phyloP scores from a whole-genome alignment of 2,797 vertebrate species.

The Cottoperca gobio region DNA sequence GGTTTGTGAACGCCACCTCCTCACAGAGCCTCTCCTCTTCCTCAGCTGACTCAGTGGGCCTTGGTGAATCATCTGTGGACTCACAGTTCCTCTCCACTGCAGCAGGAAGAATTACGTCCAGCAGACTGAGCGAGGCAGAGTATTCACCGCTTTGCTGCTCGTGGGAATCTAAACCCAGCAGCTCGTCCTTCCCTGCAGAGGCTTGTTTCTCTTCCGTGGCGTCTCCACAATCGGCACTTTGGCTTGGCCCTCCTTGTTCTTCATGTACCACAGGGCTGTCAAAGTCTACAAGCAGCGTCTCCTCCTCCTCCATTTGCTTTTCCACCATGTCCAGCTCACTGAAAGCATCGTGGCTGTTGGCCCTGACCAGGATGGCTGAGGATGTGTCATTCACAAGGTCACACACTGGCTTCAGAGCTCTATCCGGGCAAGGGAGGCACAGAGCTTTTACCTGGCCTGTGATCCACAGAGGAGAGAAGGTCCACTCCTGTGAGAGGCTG shows the following conservation, averaged over 20 bases:
- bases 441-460: conserved; percentile 78
- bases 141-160: conserved; percentile 52
- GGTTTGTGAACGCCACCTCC: conserved; percentile 26
- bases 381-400: conserved; percentile 93
- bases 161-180: conserved; percentile 38
- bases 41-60: conserved; percentile 47
- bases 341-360: conserved; percentile 81
- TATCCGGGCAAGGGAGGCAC: conserved; percentile 83
- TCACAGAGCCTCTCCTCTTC: conserved; percentile 26
- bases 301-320: conserved; percentile 69
- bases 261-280: conserved; percentile 69
- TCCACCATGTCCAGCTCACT: conserved; percentile 80
- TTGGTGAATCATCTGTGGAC: conserved; percentile 35
- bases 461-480: conserved; percentile 93
- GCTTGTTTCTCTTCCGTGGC: conserved; percentile 10
- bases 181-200: conserved; percentile 16
- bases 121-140: conserved; percentile 68
- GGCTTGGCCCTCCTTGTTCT: conserved; percentile 10
- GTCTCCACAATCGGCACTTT: neutral
- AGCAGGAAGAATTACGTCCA: conserved; percentile 80
- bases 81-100: conserved; percentile 67
- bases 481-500: conserved; percentile 90
- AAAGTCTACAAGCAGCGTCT: conserved; percentile 83
- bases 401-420: conserved; percentile 90
- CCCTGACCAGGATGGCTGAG: conserved; percentile 79